Evolutionary conservation across 2,888 invertebrate genomes (phyloP), one percentile per base, ranked within the genome.

Genomic region (Eulithis prunata): DNA sequence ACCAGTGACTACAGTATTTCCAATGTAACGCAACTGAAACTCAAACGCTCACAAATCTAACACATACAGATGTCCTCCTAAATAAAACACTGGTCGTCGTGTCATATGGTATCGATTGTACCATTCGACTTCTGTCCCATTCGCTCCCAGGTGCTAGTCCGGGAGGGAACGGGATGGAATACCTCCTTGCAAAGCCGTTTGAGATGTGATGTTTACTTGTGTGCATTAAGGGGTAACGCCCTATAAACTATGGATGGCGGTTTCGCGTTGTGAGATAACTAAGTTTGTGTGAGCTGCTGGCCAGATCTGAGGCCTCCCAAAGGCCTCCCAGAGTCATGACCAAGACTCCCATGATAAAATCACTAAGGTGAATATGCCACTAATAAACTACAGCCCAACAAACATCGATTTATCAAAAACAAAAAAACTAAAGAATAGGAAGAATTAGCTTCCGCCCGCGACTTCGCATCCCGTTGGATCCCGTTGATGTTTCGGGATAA

Each of bases 31-130:
- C 8, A 21, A 49, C 10, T 47, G 47, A 13, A 47, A 47, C n/a
- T 45, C 5, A 5, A 47, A 47, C 13, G 14, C 47, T 41, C 54
- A 14, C 54, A 54, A 59, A 59, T 59, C 55, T 28, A 64, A 56
- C 67, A 72, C 76, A 62, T 76, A 78, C 80, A 77, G 55, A 45
- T 56, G 56, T 56, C 56, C 45, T 21, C 75, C 47, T 21, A 87
- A 90, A 91, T 89, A 91, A 90, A 90, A 87, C 88, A 87, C 75
- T 78, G 80, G 81, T 80, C 79, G 77, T 77, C 68, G 59, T 88
- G 89, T 89, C 89, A 88, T 87, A 82, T 85, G 83, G 87, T 91
- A 91, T 91, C 89, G 91, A 91, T 91, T 91, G 88, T 83, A 83
- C 83, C 85, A 80, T 85, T 82, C 73, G 71, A 73, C 75, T 66